Percentiles rank a stretch among this genome's conserved stretches.
phyloP scores from a whole-genome alignment of 2,888 invertebrate species.

The Lepidocyrtinus sp. region DNA sequence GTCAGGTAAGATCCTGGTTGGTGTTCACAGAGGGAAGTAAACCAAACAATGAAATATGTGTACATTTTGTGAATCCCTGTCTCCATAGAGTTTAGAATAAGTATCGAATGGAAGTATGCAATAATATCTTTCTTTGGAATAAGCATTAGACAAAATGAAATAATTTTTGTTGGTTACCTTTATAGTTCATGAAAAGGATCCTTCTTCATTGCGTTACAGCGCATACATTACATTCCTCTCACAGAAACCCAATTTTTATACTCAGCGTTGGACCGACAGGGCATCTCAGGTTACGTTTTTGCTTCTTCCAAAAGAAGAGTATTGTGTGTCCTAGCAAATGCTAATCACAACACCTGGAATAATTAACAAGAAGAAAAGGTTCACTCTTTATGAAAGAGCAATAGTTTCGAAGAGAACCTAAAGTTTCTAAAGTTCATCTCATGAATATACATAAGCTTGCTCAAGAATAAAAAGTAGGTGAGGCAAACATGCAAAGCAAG shows the following conservation, averaged over 20 bases:
- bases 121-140: neutral
- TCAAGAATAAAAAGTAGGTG: slow-evolving; percentile 38
- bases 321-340: slow-evolving; percentile 48
- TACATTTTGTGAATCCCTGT: neutral
- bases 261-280: neutral
- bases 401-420: slow-evolving; percentile 8
- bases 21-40: neutral
- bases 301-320: slow-evolving; percentile 4
- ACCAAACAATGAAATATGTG: neutral
- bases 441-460: slow-evolving; percentile 50
- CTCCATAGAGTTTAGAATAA: neutral
- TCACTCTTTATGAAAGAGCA: slow-evolving; percentile 43
- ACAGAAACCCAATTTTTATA: slow-evolving; percentile 14
- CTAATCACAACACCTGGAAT: slow-evolving; percentile 70
- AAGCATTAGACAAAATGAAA: neutral
- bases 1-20: neutral
- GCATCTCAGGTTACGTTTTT: slow-evolving; percentile 42
- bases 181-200: neutral
- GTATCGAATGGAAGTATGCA: too few relatives aligned
- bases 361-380: slow-evolving; percentile 69
- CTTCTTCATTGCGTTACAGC: neutral
- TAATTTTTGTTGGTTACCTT: neutral
- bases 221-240: slow-evolving; percentile 18
- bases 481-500: slow-evolving; percentile 44
- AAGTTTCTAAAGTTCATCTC: slow-evolving; percentile 41